Evolutionary conservation across 2,888 invertebrate genomes (phyloP).

Genomic region (Lasioglossum malachurum): DNA sequence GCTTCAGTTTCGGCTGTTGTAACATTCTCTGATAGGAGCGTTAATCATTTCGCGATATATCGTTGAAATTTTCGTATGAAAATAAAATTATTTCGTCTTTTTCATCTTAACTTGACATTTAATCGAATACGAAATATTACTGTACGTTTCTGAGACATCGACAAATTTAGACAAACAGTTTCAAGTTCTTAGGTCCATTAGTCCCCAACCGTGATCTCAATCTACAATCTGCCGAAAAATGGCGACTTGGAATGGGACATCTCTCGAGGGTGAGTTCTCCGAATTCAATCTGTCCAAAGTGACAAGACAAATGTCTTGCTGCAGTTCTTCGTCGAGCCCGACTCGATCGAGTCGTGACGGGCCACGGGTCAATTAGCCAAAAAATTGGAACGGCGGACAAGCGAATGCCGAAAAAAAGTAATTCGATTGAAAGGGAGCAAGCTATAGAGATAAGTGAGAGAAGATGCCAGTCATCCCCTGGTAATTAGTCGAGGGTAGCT

Average conservation of each 20-base stretch:
- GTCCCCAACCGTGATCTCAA: not conserved
- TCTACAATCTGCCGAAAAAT: not conserved
- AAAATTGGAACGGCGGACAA: conserved; percentile 77
- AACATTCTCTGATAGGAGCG: not conserved
- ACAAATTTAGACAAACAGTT: not conserved
- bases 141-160: not conserved
- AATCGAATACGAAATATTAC: not conserved
- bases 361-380: conserved; percentile 80
- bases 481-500: conserved; percentile 84
- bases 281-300: conserved; percentile 78
- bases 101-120: not conserved
- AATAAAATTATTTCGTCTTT: too few species aligned
- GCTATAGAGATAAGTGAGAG: conserved; percentile 82
- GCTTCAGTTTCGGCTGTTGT: not conserved
- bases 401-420: conserved; percentile 82
- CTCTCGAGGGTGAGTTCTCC: conserved; percentile 61
- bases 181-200: not conserved
- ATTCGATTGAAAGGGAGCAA: conserved; percentile 82
- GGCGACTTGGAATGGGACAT: not conserved
- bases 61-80: too few species aligned
- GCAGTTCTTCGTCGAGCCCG: conserved; percentile 66
- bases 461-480: conserved; percentile 83
- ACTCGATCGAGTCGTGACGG: conserved; percentile 32
- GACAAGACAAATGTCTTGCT: conserved; percentile 78
- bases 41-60: not conserved